phyloP scores from a whole-genome alignment of 2,888 invertebrate genomes.

The Drosophila rellima region DNA sequence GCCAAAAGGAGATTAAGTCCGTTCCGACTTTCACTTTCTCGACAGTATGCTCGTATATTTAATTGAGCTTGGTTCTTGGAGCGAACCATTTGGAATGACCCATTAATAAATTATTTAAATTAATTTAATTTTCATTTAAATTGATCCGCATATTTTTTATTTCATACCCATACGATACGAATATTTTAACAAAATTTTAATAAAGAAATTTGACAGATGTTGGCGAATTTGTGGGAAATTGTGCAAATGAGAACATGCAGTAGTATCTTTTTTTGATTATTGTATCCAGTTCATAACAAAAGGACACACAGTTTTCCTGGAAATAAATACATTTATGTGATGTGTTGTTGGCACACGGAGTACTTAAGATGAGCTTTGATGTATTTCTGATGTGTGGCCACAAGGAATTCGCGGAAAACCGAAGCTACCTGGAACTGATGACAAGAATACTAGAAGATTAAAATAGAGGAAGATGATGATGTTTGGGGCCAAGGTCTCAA shows the following conservation, averaged over 20 bases:
- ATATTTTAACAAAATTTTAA: too few species aligned
- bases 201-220: not conserved
- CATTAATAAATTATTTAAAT: too few species aligned
- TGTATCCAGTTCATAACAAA: slow-evolving; percentile 1
- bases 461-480: not conserved
- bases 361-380: slow-evolving; percentile 5
- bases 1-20: not conserved
- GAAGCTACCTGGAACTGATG: not conserved
- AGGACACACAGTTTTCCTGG: not conserved
- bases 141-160: too few species aligned
- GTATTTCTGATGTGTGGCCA: slow-evolving; percentile 9
- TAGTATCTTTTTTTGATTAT: not conserved
- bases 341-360: not conserved
- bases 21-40: not conserved
- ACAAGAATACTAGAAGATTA: not conserved
- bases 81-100: too few species aligned
- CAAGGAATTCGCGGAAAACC: not conserved
- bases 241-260: not conserved
- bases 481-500: not conserved
- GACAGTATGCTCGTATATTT: too few species aligned
- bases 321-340: not conserved
- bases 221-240: not conserved
- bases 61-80: too few species aligned
- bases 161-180: too few species aligned
- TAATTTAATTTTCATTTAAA: too few species aligned